Evolutionary conservation across 1,140 invertebrate species (phyloP), one percentile per base, ranked within the genome.

Genomic region (Drosophila arizonae): DNA sequence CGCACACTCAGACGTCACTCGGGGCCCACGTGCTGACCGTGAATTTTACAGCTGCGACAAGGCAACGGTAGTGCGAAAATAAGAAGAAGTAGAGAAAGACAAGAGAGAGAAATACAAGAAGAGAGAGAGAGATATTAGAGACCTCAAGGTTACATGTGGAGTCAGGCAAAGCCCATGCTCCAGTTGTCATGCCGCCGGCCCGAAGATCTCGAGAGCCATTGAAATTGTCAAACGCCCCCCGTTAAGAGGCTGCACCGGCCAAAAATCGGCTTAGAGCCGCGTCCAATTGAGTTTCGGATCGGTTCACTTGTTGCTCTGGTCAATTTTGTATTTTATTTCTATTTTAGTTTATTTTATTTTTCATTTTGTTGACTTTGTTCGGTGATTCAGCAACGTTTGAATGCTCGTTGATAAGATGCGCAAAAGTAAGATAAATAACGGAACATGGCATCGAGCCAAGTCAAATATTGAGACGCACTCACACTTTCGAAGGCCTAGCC

Each of bases 171-270:
- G 21, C 48, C 64, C 64, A 69, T 88, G 84, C 82, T 87, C 82
- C 76, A 82, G 80, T 87, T 87, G 79, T 46, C 54, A 79, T 68
- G 81, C 70, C 73, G 62, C 55, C 45, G 60, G 79, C 39, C 73
- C 76, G 79, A 69, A 75, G 63, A 74, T 74, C 74, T 77, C 6
- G 65, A 82, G 73, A 67, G 67, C 84, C 68, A 87, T 87, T 84
- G 79, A 88, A 72, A 84, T 87, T 87, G 84, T 87, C 84, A 88
- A 87, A 87, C 85, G 85, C 84, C 84, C 76, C 70, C 70, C 67
- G 74, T 77, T 66, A 80, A 85, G 77, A 62, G 67, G 58, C 51
- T 70, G 51, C 54, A 61, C 39, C 77, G 65, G 62, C 70, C 80
- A 58, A 77, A 85, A 85, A 85, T 79, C 82, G 72, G 82, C 81